These are phyloP conservation scores for Cotesia typhae DNA, from an alignment of 1,140 invertebrate species.

Conservation along the genomic window DNA sequence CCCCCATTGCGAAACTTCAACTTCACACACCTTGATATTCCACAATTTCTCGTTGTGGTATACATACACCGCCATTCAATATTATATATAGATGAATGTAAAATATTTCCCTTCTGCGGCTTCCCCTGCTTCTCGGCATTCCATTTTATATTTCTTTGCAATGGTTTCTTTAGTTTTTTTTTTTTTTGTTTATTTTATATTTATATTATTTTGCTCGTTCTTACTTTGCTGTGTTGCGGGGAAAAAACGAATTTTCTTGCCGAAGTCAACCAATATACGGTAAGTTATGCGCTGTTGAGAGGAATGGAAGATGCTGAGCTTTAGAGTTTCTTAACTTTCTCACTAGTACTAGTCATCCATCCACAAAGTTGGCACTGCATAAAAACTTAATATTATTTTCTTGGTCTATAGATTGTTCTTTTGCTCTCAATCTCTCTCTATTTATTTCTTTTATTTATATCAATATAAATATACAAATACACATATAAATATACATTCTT, in stretches of 20 bases:
- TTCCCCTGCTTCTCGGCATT: neutral
- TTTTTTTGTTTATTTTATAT: neutral
- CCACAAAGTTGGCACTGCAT: conserved; percentile 15
- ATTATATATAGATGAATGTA: neutral
- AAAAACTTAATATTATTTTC: conserved; percentile 23
- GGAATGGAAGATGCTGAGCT: conserved; percentile 19
- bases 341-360: conserved; percentile 1
- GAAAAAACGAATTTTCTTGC: neutral
- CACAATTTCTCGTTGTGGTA: too few relatives aligned
- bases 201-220: neutral
- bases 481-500: too few relatives aligned
- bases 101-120: neutral
- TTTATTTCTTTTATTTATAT: too few relatives aligned
- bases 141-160: neutral
- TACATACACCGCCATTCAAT: neutral
- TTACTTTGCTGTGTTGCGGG: neutral
- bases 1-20: neutral
- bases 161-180: neutral
- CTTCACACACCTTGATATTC: neutral
- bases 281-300: conserved; percentile 16
- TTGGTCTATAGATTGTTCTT: neutral
- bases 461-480: too few relatives aligned
- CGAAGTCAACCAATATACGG: conserved; percentile 20
- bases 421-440: too few relatives aligned
- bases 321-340: conserved; percentile 10